Conservation (phyloP, 1,140 invertebrate genomes). For the Heliconius hermathena region DNA sequence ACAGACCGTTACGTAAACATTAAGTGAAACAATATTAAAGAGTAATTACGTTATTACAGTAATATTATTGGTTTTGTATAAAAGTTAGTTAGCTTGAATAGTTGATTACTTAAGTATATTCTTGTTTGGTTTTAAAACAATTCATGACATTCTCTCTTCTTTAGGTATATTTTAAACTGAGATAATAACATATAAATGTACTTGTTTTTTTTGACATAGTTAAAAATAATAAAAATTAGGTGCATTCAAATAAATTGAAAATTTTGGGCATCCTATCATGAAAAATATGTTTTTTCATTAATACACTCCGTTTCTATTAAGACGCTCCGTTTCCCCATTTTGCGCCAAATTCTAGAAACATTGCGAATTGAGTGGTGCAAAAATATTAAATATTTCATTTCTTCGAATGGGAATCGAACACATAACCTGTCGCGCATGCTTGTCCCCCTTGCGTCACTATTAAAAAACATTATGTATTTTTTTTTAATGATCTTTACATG, state of each 20-base stretch:
- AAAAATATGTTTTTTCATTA: too few relatives aligned
- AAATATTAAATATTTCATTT: too few relatives aligned
- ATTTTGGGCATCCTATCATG: too few relatives aligned
- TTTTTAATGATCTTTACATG: too few relatives aligned
- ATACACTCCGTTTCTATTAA: too few relatives aligned
- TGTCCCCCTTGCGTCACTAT: too few relatives aligned
- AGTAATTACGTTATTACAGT: slow-evolving; percentile 6
- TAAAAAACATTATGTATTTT: too few relatives aligned
- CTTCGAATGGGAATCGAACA: too few relatives aligned
- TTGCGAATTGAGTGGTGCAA: too few relatives aligned
- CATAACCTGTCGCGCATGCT: too few relatives aligned
- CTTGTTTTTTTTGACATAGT: not conserved
- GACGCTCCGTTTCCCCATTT: too few relatives aligned
- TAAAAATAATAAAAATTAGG: not conserved
- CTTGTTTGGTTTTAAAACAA: not conserved
- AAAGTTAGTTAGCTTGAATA: not conserved
- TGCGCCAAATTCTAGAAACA: too few relatives aligned
- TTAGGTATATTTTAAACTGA: not conserved
- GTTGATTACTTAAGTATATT: not conserved
- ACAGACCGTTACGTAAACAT: slow-evolving; percentile 2
- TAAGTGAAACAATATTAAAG: slow-evolving; percentile 6
- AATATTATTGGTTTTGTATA: slow-evolving; percentile 14
- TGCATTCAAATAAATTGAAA: not conserved
- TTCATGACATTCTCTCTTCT: not conserved
- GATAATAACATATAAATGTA: not conserved